Conservation (phyloP, 2,888 invertebrate genomes). For the Chrysolina oricalcia region DNA sequence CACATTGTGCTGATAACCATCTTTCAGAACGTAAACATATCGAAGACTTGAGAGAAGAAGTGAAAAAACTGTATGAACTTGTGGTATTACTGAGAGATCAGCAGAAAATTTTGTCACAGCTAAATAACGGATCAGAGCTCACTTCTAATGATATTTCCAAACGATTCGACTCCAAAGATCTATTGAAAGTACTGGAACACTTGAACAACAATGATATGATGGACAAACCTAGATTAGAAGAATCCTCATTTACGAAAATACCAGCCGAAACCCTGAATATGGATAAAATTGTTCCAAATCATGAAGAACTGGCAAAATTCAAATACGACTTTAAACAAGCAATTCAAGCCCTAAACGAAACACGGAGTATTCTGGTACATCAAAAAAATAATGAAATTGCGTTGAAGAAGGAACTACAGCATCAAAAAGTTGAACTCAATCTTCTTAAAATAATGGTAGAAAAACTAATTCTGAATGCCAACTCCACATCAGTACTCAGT, state of each 20-base stretch:
- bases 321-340: constrained; percentile 53
- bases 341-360: constrained; percentile 54
- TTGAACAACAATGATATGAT: constrained; percentile 25
- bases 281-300: constrained; percentile 20
- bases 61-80: constrained; percentile 64
- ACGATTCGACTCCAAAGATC: constrained; percentile 40
- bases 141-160: constrained; percentile 29
- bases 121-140: constrained; percentile 52
- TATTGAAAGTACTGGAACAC: constrained; percentile 48
- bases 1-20: constrained; percentile 37
- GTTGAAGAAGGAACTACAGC: constrained; percentile 57
- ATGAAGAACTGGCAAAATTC: constrained; percentile 53
- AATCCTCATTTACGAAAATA: not conserved
- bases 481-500: constrained; percentile 1
- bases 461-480: constrained; percentile 43
- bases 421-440: constrained; percentile 54
- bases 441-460: constrained; percentile 49
- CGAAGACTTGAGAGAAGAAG: constrained; percentile 62
- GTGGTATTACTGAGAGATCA: constrained; percentile 65
- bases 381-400: constrained; percentile 54
- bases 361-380: constrained; percentile 47
- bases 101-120: constrained; percentile 61
- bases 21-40: constrained; percentile 55
- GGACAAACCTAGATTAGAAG: not conserved
- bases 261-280: not conserved